These are phyloP conservation scores for Vanacampus margaritifer DNA, from an alignment of 2,113 vertebrate species.

Conservation along the genomic window DNA sequence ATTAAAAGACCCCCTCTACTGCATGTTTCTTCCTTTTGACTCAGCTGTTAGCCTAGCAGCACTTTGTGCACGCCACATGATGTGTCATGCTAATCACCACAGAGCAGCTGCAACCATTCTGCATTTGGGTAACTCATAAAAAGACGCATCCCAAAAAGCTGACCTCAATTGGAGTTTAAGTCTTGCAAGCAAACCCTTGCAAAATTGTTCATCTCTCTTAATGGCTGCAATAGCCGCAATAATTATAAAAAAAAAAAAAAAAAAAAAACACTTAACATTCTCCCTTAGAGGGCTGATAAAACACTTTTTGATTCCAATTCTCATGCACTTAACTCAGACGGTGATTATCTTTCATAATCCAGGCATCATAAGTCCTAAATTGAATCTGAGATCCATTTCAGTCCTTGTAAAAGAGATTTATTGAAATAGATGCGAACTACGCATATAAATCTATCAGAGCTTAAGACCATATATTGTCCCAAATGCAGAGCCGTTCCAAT, in stretches of 20 bases:
- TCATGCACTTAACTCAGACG: constrained; percentile 37
- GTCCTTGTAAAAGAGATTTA: constrained; percentile 57
- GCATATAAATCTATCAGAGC: constrained; percentile 45
- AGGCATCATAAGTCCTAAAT: constrained; percentile 55
- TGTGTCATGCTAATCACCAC: constrained; percentile 53
- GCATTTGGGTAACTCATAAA: constrained; percentile 35
- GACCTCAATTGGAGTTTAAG: constrained; percentile 51
- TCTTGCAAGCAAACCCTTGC: constrained; percentile 36
- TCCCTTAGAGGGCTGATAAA: constrained; percentile 32
- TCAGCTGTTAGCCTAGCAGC: constrained; percentile 63
- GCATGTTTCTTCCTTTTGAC: constrained; percentile 43
- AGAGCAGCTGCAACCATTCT: constrained; percentile 56
- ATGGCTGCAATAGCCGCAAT: constrained; percentile 23
- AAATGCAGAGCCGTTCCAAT: constrained; percentile 36
- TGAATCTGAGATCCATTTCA: constrained; percentile 62
- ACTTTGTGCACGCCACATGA: constrained; percentile 58
- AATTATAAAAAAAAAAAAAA: constrained; percentile 17
- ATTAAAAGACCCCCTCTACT: not conserved
- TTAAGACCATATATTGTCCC: constrained; percentile 30
- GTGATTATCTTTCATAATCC: constrained; percentile 58
- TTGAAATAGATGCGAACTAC: constrained; percentile 58
- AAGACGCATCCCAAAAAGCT: constrained; percentile 36
- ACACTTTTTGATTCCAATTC: constrained; percentile 21
- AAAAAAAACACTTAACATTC: constrained; percentile 30
- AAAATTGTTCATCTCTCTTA: constrained; percentile 28